Evolutionary conservation across 2,888 invertebrate species (phyloP), one percentile per base, ranked within the genome.

Genomic region (Chironomus tentans): DNA sequence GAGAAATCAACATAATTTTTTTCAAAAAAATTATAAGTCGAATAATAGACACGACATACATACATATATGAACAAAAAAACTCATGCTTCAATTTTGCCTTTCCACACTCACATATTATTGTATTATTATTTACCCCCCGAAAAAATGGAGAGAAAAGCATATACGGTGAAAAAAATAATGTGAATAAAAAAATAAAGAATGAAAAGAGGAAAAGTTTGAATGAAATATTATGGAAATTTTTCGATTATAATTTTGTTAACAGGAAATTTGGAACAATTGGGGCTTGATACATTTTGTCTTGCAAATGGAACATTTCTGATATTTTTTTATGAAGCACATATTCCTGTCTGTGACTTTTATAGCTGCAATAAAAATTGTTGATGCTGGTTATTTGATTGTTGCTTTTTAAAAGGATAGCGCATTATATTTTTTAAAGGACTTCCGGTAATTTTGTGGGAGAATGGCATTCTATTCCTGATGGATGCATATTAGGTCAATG

Each of bases 191-290:
- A 10, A 62, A 6, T 4, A 21, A 62, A 18, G 10, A 18, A 18
- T 12, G 28, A 10, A 68, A 28, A 38, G n/a, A 68, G 15, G 28
- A 68, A 68, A 15, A 24, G 10, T 65, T 68, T 68, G 68, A 68
- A 68, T 68, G 68, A 68, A 68, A 68, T 28, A 68, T 68, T 68
- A 68, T 68, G 68, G 68, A 68, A 68, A 68, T 68, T 28, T 65
- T 68, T 68, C 68, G 68, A 68, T 68, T 68, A 65, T 65, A 21
- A 15, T 56, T 18, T 56, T 13, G 7, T 38, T 38, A 38, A 38
- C 38, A 38, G 38, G 38, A 38, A 38, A 38, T 38, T 38, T 38
- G 10, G 7, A 10, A 38, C 10, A 1, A 38, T 38, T 38, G 10
- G 10, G 10, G 10, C 2, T 2, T 10, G 10, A 10, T 1, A 2